These are phyloP conservation scores for Dorcus parallelipipedus DNA, from an alignment of 2,888 invertebrate genomes.

Conservation along the genomic window DNA sequence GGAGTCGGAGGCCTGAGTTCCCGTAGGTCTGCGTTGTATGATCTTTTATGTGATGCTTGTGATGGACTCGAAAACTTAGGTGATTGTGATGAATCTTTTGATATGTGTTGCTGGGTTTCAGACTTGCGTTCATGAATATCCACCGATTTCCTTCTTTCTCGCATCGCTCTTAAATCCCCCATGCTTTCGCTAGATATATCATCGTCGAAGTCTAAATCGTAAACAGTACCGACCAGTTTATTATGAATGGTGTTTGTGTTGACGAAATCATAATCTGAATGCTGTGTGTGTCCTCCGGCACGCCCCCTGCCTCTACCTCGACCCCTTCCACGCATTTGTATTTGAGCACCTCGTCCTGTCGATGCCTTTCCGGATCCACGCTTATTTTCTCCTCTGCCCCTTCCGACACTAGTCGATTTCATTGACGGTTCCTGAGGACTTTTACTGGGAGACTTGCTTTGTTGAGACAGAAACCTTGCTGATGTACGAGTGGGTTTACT, in stretches of 20 bases:
- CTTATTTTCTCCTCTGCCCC: conserved; percentile 49
- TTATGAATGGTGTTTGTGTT: conserved; percentile 70
- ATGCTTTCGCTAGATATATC: conserved; percentile 71
- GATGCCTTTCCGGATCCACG: conserved; percentile 31
- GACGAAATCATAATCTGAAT: conserved; percentile 32
- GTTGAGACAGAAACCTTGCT: conserved; percentile 59
- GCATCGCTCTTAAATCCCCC: conserved; percentile 72
- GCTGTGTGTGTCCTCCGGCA: conserved; percentile 46
- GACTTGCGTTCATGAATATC: conserved; percentile 59
- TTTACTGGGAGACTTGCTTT: conserved; percentile 63
- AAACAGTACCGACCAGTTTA: conserved; percentile 82
- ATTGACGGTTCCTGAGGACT: conserved; percentile 54
- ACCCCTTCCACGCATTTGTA: conserved; percentile 34
- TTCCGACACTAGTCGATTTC: conserved; percentile 49
- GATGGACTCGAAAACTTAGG: conserved; percentile 57
- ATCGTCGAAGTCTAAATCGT: conserved; percentile 81
- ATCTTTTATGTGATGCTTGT: conserved; percentile 43
- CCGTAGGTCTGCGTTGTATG: conserved; percentile 48
- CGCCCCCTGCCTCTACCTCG: conserved; percentile 42
- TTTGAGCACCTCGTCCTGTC: conserved; percentile 34
- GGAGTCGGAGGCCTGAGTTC: conserved; percentile 54
- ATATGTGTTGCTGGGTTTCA: conserved; percentile 36
- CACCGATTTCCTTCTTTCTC: conserved; percentile 73
- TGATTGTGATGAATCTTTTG: conserved; percentile 55
- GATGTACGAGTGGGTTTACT: conserved; percentile 60